These are phyloP conservation scores for Drosophila tani DNA, from an alignment of 1,140 invertebrate species.

Conservation along the genomic window DNA sequence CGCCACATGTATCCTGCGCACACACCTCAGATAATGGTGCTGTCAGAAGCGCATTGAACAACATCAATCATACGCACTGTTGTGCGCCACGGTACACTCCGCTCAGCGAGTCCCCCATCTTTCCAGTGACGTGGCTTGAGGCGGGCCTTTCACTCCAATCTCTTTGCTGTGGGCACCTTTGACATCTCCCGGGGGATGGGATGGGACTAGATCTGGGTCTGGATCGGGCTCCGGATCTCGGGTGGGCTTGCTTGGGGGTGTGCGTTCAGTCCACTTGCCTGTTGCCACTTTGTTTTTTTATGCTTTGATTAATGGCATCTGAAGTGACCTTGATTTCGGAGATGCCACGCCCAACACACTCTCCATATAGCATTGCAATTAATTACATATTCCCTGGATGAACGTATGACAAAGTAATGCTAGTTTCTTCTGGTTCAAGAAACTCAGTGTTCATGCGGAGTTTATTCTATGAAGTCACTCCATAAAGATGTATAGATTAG, in stretches of 20 bases:
- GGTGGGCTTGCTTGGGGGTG: not conserved
- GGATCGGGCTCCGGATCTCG: conserved; percentile 5
- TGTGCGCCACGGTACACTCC: conserved; percentile 34
- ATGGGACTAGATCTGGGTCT: conserved; percentile 10
- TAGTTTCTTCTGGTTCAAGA: conserved; percentile 7
- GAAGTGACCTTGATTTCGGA: conserved; percentile 42
- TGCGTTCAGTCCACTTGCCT: conserved; percentile 34
- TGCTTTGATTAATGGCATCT: conserved; percentile 45
- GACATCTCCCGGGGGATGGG: conserved; percentile 16
- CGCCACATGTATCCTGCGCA: conserved; percentile 21
- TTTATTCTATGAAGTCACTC: not conserved
- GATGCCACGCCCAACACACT: conserved; percentile 14
- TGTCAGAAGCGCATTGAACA: conserved; percentile 69
- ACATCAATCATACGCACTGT: conserved; percentile 77
- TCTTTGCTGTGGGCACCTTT: conserved; percentile 34
- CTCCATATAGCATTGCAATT: conserved; percentile 22
- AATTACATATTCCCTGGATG: conserved; percentile 43
- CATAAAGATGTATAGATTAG: not conserved
- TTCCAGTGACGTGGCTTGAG: conserved; percentile 61
- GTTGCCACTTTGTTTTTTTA: conserved; percentile 45
- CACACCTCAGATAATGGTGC: conserved; percentile 66
- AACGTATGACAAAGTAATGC: conserved; percentile 19
- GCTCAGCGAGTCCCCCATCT: conserved; percentile 40
- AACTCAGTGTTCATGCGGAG: not conserved
- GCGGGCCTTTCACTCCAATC: conserved; percentile 41